Base-by-base conservation (phyloP, 2,113 vertebrate genomes). In the Cololabis saira region DNA sequence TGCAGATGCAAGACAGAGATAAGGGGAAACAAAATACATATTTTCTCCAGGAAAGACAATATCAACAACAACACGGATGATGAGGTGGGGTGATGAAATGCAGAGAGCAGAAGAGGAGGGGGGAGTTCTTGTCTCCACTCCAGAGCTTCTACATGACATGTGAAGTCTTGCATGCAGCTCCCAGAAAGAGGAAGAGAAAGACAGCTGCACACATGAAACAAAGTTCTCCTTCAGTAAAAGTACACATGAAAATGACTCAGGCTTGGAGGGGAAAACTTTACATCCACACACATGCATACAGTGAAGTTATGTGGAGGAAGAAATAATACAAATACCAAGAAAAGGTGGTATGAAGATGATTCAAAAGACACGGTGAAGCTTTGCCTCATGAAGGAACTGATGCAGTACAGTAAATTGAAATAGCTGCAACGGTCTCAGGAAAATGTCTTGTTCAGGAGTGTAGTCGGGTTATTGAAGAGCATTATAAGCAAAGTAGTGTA, bases 351-450 rank as follows among this genome's bases (percentile, higher is more conserved):
- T 24, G 52, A 24, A 70, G 40, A 44, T 47, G 33, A 47, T 18
- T 52, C 50, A 37, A 21, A 57, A 54, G 50, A 30, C 50, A 64
- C 43, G 42, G 27, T 3, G 18, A 59, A 40, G 58, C 44, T 61
- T 22, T 44, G 63, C 76, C 63, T 54, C 47, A 40, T 67, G 65
- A 47, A 66, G 54, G 12, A 77, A 61, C 67, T 37, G 5, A 11
- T 37, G 10, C 33, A 37, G 14, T 10, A 10, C 5, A 15, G 44
- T 52, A 65, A 61, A 21, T 47, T 61, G 59, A 74, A 41, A 42
- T 24, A 5, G 7, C 22, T 41, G 41, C 53, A 53, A 61, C 48
- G 42, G 17, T 45, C 48, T 45, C 65, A 59, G 61, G 50, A 45
- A 48, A 40, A 47, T 8, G 24, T 12, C n/a, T 10, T 81, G 58